Evolutionary conservation across 1,140 invertebrate genomes (phyloP).

Genomic region (Habropoda laboriosa): DNA sequence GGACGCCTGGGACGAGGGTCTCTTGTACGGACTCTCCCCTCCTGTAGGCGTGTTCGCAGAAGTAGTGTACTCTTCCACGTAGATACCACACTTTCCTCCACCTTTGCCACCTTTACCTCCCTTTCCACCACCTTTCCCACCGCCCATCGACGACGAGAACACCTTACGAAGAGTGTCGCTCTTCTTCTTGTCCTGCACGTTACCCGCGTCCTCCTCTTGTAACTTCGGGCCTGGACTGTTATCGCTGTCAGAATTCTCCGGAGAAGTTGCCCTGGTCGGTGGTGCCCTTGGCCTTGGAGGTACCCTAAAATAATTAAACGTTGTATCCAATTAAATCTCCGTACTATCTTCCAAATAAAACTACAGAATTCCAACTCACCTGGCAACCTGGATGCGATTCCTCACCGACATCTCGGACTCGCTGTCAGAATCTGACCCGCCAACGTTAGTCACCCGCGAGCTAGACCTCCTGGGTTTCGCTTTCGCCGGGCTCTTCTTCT

Average conservation of each 20-base stretch:
- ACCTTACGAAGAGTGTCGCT: slow-evolving; percentile 86
- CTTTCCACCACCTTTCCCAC: slow-evolving; percentile 84
- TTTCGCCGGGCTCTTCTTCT: slow-evolving; percentile 76
- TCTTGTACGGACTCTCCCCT: slow-evolving; percentile 79
- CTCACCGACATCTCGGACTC: slow-evolving; percentile 71
- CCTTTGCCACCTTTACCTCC: slow-evolving; percentile 84
- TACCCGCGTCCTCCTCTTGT: slow-evolving; percentile 82
- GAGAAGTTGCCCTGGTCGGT: slow-evolving; percentile 70
- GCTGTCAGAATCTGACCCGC: slow-evolving; percentile 75
- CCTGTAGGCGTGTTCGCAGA: slow-evolving; percentile 75
- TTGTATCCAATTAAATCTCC: too few relatives aligned
- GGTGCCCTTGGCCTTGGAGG: slow-evolving; percentile 76
- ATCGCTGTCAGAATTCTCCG: slow-evolving; percentile 79
- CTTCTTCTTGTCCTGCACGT: slow-evolving; percentile 87
- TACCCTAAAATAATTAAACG: slow-evolving; percentile 56
- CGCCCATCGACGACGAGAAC: slow-evolving; percentile 83
- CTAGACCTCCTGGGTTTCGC: slow-evolving; percentile 72
- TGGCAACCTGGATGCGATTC: slow-evolving; percentile 70
- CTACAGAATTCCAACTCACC: slow-evolving; percentile 45
- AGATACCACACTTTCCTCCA: slow-evolving; percentile 82
- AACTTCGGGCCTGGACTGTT: slow-evolving; percentile 81
- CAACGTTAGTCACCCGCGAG: slow-evolving; percentile 71
- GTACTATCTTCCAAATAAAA: too few relatives aligned
- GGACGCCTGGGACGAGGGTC: slow-evolving; percentile 73
- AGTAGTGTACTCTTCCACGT: slow-evolving; percentile 77